Base-by-base conservation (phyloP, 2,888 invertebrate species). In the Acheta domesticus region DNA sequence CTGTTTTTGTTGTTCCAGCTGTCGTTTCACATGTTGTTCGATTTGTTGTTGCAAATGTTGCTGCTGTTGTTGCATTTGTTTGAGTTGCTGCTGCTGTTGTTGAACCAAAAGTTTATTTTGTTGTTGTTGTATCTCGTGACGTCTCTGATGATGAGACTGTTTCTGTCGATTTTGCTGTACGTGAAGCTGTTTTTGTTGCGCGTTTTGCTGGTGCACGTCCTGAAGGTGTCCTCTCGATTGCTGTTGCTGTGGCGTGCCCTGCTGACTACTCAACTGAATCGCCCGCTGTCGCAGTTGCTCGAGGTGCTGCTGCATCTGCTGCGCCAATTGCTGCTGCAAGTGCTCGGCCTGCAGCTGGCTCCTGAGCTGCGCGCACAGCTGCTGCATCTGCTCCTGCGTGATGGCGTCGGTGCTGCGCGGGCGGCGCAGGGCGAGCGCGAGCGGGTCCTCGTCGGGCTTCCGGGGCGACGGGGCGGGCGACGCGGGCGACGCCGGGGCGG, bases 11-110 rank as follows among this genome's bases (percentile, higher is more conserved):
- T 62, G 77, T 76, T 79, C 49, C 75, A 49, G 1, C n/a, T 62
- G 74, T 79, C 77, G 74, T 74, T 80, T 48, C n/a, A 77, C 19
- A 23, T 20, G 75, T 16, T n/a, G 16, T 20, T 74, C n/a, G n/a
- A 20, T n/a, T 20, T 74, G 74, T 20, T 74, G 74, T 20, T 74
- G 20, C 75, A 36, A 20, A 23, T 75, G 19, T 12, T 20, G 75
- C 75, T 75, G 75, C 20, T 20, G 75, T 20, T 75, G 75, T 48
- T 75, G 75, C 12, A 19, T 23, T 14, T 16, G 75, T 48, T 16
- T 36, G 1, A 36, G 4, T 14, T 75, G 75, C 8, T 20, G 75
- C 20, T 75, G 19, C 75, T 75, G 75, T 48, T 75, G 75, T 1
- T 75, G 75, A 16, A n/a, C 77, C 50, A 48, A 79, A 79, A 20